A percentile compares a stretch with the other conserved stretches of the same genome.
These are phyloP conservation scores for rat (Rattus norvegicus) DNA, from an alignment of 2,113 vertebrate genomes.

Conservation along the genomic window GRCr8 NC_086019.1:140515501-140516000, in stretches of 20 bases:
- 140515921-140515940: background rate
- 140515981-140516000: background rate
- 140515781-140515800: background rate
- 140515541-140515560: background rate
- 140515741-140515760: background rate
- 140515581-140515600: background rate
- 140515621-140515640: background rate
- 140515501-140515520: background rate
- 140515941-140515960: background rate
- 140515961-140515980: background rate
- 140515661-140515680: background rate
- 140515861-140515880: fast-evolving
- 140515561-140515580: background rate
- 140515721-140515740: background rate
- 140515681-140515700: background rate
- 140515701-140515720: background rate
- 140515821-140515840: background rate
- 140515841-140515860: background rate
- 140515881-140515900: background rate
- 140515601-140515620: background rate
- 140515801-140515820: background rate
- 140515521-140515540: background rate
- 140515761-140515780: background rate
- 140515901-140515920: background rate
- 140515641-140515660: background rate